Base-by-base conservation (phyloP, 2,797 vertebrate genomes). In the Gobio occitaniae region DNA sequence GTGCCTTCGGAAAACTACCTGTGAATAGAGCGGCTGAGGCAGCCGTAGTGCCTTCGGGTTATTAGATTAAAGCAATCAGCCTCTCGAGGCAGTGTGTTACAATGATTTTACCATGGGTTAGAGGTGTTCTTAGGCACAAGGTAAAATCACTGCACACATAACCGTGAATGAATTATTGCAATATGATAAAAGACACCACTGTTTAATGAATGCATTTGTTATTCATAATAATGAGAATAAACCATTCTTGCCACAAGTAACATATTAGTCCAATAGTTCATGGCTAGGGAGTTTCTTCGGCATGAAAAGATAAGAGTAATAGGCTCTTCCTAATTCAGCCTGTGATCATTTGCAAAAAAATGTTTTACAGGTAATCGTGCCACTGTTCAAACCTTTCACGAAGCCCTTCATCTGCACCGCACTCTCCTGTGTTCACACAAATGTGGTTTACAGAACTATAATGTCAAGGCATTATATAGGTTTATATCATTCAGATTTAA, bases 1-100 rank as follows among this genome's bases (percentile, higher is more conserved):
- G 11, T 68, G 61, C 11, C 54, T 78, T 87, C 83, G 71, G 74
- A 87, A 87, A 80, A 87, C 82, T 84, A 66, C 72, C 56, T 48
- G 63, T 69, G 36, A 81, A 77, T 63, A 61, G 50, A 69, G 72
- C 56, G 48, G 47, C 29, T 10, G 50, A 32, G 15, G 77, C 68
- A 83, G 80, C 61, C 38, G 29, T 17, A 48, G 56, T 74, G 61
- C 44, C 21, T 76, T 76, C 16, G 3, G 47, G 71, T 52, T 83
- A 63, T 65, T 83, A 29, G 47, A 84, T 84, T 80, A 80, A 50
- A 32, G 44, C 56, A 29, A 83, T 25, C 21, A 78, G 47, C 77
- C 68, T 65, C 19, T 56, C 6, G 21, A 66, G 74, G n/a, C 32
- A 9, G 21, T 65, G 41, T 68, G 36, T 68, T 84, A 52, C 63